Evolutionary conservation across 1,140 invertebrate species (phyloP).

Genomic region (Aphelenchoides fujianensis): DNA sequence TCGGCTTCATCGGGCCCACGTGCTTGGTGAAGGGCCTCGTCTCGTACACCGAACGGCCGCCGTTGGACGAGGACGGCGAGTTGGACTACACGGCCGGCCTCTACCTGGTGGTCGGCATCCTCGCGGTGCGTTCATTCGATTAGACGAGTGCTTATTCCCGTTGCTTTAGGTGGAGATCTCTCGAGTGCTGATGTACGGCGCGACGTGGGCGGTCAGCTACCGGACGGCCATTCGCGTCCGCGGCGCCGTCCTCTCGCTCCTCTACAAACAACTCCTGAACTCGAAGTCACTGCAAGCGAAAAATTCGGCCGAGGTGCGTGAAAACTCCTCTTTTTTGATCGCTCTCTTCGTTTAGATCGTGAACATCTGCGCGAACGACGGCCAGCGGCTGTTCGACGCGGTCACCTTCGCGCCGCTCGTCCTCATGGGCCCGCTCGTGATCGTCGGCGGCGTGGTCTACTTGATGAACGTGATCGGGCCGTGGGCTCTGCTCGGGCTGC

Average conservation of each 20-base stretch:
- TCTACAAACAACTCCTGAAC: conserved; percentile 71
- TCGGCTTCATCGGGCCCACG: conserved; percentile 69
- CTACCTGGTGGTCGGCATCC: conserved; percentile 48
- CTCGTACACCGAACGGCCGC: conserved; percentile 51
- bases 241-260: conserved; percentile 68
- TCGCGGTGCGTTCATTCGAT: conserved; percentile 38
- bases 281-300: conserved; percentile 67
- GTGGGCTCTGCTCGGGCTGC: conserved; percentile 69
- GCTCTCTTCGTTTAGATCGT: conserved; percentile 67
- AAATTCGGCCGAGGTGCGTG: conserved; percentile 69
- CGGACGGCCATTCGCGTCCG: conserved; percentile 69
- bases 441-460: conserved; percentile 68
- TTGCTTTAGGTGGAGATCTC: conserved; percentile 67
- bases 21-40: conserved; percentile 58
- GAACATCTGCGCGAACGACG: conserved; percentile 72
- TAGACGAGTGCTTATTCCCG: background rate
- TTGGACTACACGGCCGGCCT: conserved; percentile 50
- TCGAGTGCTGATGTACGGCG: conserved; percentile 68
- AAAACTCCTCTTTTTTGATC: conserved; percentile 13
- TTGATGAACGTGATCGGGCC: conserved; percentile 69
- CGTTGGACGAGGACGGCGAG: conserved; percentile 13
- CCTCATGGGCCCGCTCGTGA: conserved; percentile 70
- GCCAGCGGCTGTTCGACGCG: conserved; percentile 70
- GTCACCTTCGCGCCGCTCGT: conserved; percentile 69
- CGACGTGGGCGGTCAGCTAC: conserved; percentile 69